Evolutionary conservation across 2,888 invertebrate genomes (phyloP), one percentile per base, ranked within the genome.

Genomic region (Stegana nigrithorax): DNA sequence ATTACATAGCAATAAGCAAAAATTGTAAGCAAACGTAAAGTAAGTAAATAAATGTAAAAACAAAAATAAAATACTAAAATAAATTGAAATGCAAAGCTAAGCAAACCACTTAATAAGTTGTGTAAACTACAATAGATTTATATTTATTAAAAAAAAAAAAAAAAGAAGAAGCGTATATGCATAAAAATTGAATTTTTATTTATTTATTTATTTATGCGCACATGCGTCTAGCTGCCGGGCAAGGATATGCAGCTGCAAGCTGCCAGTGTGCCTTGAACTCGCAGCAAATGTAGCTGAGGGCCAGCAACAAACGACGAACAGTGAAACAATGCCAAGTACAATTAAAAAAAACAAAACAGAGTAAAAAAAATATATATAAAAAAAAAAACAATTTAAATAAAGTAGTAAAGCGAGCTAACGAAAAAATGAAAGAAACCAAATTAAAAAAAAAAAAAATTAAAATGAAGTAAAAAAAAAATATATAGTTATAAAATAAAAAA

Each of bases 401-500:
- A 29, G 10, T 10, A 29, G 29, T 7, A 10, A 29, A 10, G 29
- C 6, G 29, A 10, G 29, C 6, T 6, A 10, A 10, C 6, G 29
- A 29, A 10, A 29, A 29, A 29, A 29, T 7, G 10, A 29, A 29
- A 29, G 10, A 29, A 29, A 29, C 6, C 6, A 29, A 29, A 29
- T 10, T 6, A 10, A 29, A 10, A 29, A 29, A 29, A 10, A 47
- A 66, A 51, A 23, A 61, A 55, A 66, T 62, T 59, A 57, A 56
- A 64, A 63, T 51, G 57, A 60, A 59, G 63, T 45, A 64, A 64
- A 64, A 62, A 66, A 29, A 29, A 29, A 29, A 29, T 7, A 29
- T 6, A 29, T 6, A 29, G 29, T 39, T 39, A 64, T 65, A 66
- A 63, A 60, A 51, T 59, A 68, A 68, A 64, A 56, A 42, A 39